Conservation (phyloP, 2,888 invertebrate species). For the Drosophila subsilvestris region DNA sequence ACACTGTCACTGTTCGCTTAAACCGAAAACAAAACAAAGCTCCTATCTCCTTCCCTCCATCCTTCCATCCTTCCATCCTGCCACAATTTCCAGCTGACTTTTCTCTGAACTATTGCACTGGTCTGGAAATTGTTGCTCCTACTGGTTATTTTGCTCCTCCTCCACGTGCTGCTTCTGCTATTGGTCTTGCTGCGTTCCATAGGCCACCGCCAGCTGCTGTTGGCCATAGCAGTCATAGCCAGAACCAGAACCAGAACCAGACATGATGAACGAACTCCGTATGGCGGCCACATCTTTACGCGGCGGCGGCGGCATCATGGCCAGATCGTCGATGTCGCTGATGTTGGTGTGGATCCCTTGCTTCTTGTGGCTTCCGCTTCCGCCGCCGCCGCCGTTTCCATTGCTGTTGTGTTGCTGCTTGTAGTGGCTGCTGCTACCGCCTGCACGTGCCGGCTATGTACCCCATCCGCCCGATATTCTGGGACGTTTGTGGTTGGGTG, state of each 20-base stretch:
- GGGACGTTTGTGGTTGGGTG: slow-evolving; percentile 89
- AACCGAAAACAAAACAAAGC: slow-evolving; percentile 42
- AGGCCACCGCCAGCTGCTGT: slow-evolving; percentile 57
- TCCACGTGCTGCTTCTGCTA: slow-evolving; percentile 24
- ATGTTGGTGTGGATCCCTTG: slow-evolving; percentile 27
- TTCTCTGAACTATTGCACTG: slow-evolving; percentile 73
- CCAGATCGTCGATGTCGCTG: slow-evolving; percentile 58
- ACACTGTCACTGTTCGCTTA: slow-evolving; percentile 74
- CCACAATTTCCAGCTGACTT: slow-evolving; percentile 59
- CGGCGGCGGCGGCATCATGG: slow-evolving; percentile 78
- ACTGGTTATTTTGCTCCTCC: slow-evolving; percentile 19
- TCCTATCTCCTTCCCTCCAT: neutral
- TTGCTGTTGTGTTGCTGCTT: slow-evolving; percentile 58
- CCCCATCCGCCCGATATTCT: slow-evolving; percentile 96
- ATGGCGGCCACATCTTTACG: slow-evolving; percentile 53
- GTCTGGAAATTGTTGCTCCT: slow-evolving; percentile 54
- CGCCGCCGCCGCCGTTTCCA: slow-evolving; percentile 51
- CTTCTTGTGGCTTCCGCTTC: slow-evolving; percentile 59
- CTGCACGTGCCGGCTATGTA: slow-evolving; percentile 88
- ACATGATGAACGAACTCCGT: slow-evolving; percentile 20
- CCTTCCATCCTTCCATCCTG: slow-evolving; percentile 29
- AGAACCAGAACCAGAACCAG: slow-evolving; percentile 34
- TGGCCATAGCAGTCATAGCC: slow-evolving; percentile 70
- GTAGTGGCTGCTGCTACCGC: slow-evolving; percentile 53
- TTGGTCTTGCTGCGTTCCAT: slow-evolving; percentile 51